Base-by-base conservation (phyloP, 2,888 invertebrate species). In the Metalampra italica region DNA sequence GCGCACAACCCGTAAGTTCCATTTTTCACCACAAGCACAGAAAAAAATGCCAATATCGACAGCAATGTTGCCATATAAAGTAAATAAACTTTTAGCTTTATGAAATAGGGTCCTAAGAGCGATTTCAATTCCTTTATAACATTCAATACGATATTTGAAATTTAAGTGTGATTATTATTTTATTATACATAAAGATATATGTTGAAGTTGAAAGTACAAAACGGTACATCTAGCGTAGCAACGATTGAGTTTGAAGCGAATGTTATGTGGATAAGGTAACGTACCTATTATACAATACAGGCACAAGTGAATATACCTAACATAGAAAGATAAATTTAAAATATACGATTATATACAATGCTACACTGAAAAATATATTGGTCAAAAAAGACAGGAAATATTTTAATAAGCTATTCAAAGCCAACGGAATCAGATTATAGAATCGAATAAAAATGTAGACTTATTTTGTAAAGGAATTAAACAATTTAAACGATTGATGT, bases 221-320 rank as follows among this genome's bases (percentile, higher is more conserved):
- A 45, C n/a, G n/a, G 7, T 36, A 45, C 36, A 36, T 9, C 3
- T n/a, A 47, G 51, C 47, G 38, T n/a, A 47, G 51, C 47, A 34
- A 54, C 44, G 44, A 52, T n/a, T 47, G 32, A 8, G 36, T 36
- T 46, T 43, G 22, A 53, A 56, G 58, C 58, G 41, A 51, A 51
- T 46, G 37, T 45, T 39, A 45, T 52, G 52, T 55, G 57, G 12
- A 1, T 9, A 12, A 22, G 22, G 22, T 22, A 22, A 2, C 22
- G n/a, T n/a, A n/a, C n/a, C n/a, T n/a, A n/a, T 22, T 3, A 22
- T 61, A 68, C 43, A 53, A 62, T 69, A 69, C 68, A 77, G 77
- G 77, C 77, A 77, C 77, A 64, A 67, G 61, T 68, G 51, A 55
- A 68, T 62, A 56, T 66, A 52, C 60, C 73, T 75, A 75, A 75